Percentiles rank a stretch among this genome's conserved stretches.
Conservation (phyloP, 1,140 invertebrate genomes). For the Drosophila persimilis region DNA sequence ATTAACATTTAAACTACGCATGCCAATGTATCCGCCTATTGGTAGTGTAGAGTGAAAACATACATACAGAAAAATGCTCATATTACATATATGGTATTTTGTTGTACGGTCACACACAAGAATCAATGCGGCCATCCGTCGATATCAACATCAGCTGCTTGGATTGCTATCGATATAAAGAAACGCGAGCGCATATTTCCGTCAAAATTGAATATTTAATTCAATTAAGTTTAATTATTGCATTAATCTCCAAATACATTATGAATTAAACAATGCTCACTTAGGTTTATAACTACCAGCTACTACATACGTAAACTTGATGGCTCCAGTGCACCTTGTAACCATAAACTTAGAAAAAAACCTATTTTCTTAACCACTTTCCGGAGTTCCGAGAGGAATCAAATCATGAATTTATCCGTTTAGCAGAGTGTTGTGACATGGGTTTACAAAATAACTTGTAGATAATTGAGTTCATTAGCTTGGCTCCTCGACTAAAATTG, state of each 20-base stretch:
- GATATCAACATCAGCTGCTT: too few species aligned
- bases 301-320: slow-evolving; percentile 53
- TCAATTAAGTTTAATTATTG: slow-evolving; percentile 51
- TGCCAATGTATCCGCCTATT: background rate
- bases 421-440: slow-evolving; percentile 36
- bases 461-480: slow-evolving; percentile 66
- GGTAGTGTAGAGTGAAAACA: background rate
- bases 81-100: slow-evolving; percentile 21
- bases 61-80: too few species aligned
- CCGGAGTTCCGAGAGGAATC: slow-evolving; percentile 26
- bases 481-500: slow-evolving; percentile 60
- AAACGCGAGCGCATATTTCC: too few species aligned
- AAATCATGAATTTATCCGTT: slow-evolving; percentile 38
- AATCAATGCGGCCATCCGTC: background rate
- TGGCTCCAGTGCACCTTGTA: slow-evolving; percentile 37
- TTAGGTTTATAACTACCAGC: slow-evolving; percentile 46
- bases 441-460: slow-evolving; percentile 52
- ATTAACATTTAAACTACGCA: too few species aligned
- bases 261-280: slow-evolving; percentile 47
- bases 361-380: slow-evolving; percentile 43
- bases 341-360: slow-evolving; percentile 45
- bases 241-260: slow-evolving; percentile 52
- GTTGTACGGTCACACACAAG: background rate
- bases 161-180: too few species aligned
- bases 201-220: too few species aligned